Evolutionary conservation across 2,113 vertebrate species (phyloP).

Genomic region (Seriola aureovittata): DNA sequence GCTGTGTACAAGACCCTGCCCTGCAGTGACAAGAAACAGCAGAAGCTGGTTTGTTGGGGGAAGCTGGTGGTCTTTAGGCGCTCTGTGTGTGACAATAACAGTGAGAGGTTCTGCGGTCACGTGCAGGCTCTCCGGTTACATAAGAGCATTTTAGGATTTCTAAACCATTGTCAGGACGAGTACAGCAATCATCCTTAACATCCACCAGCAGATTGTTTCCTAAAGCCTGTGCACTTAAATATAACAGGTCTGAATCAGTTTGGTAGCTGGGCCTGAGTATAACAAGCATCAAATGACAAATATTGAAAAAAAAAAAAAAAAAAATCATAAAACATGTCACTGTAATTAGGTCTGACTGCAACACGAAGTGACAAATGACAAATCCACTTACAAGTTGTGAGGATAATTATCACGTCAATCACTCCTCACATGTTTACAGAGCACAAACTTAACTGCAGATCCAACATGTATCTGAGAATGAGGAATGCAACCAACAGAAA

Average conservation of each 20-base stretch:
- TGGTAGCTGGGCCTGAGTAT: not conserved
- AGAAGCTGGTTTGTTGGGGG: slow-evolving; percentile 14
- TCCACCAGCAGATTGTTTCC: slow-evolving; percentile 58
- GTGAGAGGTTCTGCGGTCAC: slow-evolving; percentile 42
- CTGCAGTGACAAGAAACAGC: slow-evolving; percentile 30
- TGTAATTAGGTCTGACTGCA: not conserved
- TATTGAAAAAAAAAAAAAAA: slow-evolving; percentile 12
- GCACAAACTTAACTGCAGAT: not conserved
- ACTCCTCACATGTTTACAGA: not conserved
- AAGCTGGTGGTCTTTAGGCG: slow-evolving; percentile 6
- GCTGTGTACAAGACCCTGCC: slow-evolving; percentile 12
- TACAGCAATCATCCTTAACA: slow-evolving; percentile 59
- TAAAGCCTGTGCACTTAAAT: slow-evolving; percentile 30
- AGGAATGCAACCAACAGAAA: not conserved
- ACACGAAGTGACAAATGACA: not conserved
- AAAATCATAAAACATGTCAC: not conserved
- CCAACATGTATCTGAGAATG: not conserved
- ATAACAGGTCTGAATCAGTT: slow-evolving; percentile 24
- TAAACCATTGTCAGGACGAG: slow-evolving; percentile 66
- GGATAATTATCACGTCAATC: not conserved
- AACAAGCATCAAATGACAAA: not conserved
- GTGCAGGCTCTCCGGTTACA: slow-evolving; percentile 56
- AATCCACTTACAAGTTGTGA: not conserved
- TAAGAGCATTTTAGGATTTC: slow-evolving; percentile 73
- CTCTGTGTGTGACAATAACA: slow-evolving; percentile 32